Conservation (phyloP, 2,113 vertebrate genomes). For the Microtus richardsoni region DNA sequence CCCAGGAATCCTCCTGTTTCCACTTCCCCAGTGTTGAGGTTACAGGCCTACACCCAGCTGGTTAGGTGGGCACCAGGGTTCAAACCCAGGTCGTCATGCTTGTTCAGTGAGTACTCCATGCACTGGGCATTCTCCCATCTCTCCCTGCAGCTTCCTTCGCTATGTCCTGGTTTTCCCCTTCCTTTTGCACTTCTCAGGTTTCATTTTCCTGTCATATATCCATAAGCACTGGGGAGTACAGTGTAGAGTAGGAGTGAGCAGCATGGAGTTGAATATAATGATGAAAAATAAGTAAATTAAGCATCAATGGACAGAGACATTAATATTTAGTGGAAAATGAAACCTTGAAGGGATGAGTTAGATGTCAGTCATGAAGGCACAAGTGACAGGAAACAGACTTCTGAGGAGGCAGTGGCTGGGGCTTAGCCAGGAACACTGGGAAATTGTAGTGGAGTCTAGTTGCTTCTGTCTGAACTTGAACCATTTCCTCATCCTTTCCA, state of each 20-base stretch:
- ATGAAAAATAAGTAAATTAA: background rate
- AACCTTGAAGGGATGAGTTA: background rate
- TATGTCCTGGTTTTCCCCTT: background rate
- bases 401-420: too few relatives aligned
- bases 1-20: too few relatives aligned
- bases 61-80: background rate
- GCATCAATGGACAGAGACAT: background rate
- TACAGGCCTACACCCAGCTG: background rate
- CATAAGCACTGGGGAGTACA: background rate
- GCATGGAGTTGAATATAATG: background rate
- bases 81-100: background rate
- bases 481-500: conserved; percentile 18
- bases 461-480: background rate
- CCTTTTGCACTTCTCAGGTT: background rate
- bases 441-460: background rate
- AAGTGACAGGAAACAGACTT: background rate
- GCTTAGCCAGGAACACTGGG: background rate
- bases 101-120: too few relatives aligned
- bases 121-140: background rate
- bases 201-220: background rate
- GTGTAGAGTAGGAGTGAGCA: background rate
- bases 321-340: background rate
- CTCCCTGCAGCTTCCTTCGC: too few relatives aligned
- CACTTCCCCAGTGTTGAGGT: too few relatives aligned
- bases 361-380: background rate